A percentile compares a stretch with the other conserved stretches of the same genome.
These are phyloP conservation scores for Tubiluchus corallicola DNA, from an alignment of 2,888 invertebrate species.

Conservation along the genomic window DNA sequence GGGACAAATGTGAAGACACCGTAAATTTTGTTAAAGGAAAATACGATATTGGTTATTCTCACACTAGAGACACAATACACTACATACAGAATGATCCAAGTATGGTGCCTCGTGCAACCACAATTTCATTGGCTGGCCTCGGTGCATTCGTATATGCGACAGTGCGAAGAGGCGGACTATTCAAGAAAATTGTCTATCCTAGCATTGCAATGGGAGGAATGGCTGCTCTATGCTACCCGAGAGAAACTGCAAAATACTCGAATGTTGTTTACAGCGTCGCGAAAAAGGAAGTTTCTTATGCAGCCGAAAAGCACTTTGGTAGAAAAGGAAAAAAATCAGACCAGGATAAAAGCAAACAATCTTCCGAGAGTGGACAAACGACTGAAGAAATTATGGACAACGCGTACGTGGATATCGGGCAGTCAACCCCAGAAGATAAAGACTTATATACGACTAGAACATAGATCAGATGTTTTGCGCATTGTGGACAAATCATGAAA, in stretches of 20 bases:
- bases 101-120: not conserved
- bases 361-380: not conserved
- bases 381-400: no score
- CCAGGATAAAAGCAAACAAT: not conserved
- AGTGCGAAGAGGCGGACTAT: not conserved
- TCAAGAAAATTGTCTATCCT: not conserved
- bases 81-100: slow-evolving; percentile 1
- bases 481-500: no score
- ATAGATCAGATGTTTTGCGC: no score
- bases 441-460: not conserved
- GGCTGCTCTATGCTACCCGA: not conserved
- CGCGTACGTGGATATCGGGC: no score
- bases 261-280: not conserved
- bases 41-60: not conserved
- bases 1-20: not conserved
- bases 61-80: not conserved
- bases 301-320: not conserved
- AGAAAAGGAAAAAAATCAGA: not conserved
- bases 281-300: not conserved
- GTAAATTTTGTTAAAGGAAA: not conserved
- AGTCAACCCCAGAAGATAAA: not conserved
- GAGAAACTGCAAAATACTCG: not conserved
- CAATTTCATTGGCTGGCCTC: not conserved
- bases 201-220: not conserved
- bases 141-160: not conserved